Conservation (phyloP, 2,113 vertebrate species). For the Dicaeum eximium region DNA sequence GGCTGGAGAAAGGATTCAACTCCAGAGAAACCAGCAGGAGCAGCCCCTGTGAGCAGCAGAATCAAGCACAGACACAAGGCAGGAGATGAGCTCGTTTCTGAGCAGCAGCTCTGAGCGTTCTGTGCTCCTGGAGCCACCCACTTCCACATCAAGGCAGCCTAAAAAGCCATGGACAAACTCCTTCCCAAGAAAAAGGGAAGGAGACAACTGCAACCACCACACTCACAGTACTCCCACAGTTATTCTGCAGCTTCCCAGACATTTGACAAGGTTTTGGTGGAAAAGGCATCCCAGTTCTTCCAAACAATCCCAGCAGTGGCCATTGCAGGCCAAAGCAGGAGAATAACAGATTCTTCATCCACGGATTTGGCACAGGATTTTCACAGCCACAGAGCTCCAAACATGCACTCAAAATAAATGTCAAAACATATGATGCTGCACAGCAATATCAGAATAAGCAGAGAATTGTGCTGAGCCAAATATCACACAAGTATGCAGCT, state of each 20-base stretch:
- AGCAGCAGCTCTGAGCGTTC: neutral
- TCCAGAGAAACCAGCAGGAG: neutral
- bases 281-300: neutral
- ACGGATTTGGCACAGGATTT: neutral
- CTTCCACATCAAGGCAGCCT: neutral
- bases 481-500: neutral
- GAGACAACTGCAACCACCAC: neutral
- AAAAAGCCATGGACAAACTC: neutral
- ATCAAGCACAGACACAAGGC: rapidly evolving
- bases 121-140: neutral
- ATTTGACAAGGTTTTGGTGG: neutral
- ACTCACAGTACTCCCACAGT: neutral
- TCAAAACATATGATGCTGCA: neutral
- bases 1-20: neutral
- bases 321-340: neutral
- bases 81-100: neutral
- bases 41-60: neutral
- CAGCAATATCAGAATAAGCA: neutral
- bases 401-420: neutral
- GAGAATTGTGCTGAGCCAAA: neutral
- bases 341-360: neutral
- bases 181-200: neutral
- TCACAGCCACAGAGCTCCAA: neutral
- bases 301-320: neutral
- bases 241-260: neutral